Conservation (phyloP, 2,888 invertebrate species). For the Metopia argyrocephala region DNA sequence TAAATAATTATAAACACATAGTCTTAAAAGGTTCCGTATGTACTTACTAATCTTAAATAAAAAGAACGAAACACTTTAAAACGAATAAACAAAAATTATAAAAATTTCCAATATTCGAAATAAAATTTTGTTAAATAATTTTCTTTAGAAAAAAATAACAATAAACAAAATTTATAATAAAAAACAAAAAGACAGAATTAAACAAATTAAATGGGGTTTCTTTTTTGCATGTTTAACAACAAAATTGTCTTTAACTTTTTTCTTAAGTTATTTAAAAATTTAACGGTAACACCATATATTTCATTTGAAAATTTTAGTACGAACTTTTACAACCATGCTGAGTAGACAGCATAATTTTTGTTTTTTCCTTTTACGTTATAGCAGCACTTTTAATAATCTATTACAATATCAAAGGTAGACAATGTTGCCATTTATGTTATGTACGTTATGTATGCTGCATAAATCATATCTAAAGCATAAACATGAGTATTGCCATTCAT, state of each 20-base stretch:
- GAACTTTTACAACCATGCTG: slow-evolving; percentile 28
- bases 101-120: slow-evolving; percentile 39
- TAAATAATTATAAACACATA: slow-evolving; percentile 21
- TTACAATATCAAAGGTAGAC: slow-evolving; percentile 13
- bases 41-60: slow-evolving; percentile 20
- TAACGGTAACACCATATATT: no score
- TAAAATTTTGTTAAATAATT: slow-evolving; percentile 56
- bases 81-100: neutral
- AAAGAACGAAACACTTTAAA: neutral
- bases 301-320: slow-evolving; percentile 33
- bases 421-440: slow-evolving; percentile 12
- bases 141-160: slow-evolving; percentile 28
- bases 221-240: slow-evolving; percentile 6
- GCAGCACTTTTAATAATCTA: neutral
- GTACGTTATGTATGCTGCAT: neutral
- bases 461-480: neutral
- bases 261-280: no score
- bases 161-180: slow-evolving; percentile 55
- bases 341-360: neutral
- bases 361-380: neutral
- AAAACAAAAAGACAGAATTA: slow-evolving; percentile 26
- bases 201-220: slow-evolving; percentile 24
- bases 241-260: no score
- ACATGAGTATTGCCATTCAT: slow-evolving; percentile 18
- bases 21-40: slow-evolving; percentile 19